Evolutionary conservation across 2,113 vertebrate genomes (phyloP).

Genomic region (Mobula birostris): DNA sequence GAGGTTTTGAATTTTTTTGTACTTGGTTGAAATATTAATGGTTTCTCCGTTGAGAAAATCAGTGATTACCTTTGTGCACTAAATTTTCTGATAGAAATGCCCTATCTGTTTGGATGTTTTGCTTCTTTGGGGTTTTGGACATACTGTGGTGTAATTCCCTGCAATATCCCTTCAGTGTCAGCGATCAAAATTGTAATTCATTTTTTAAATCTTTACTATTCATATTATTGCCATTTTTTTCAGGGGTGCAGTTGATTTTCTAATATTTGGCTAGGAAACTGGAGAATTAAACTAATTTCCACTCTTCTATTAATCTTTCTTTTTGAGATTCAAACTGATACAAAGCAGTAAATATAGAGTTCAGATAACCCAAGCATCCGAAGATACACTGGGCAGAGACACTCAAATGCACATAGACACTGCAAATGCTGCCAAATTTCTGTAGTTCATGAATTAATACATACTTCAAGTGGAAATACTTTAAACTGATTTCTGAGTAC

Average conservation of each 20-base stretch:
- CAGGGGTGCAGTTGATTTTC: neutral
- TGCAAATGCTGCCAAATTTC: neutral
- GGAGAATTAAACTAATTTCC: constrained; percentile 25
- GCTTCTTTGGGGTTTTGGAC: neutral
- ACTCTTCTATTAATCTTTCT: neutral
- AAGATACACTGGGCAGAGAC: neutral
- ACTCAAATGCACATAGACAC: too few species aligned
- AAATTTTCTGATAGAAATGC: neutral
- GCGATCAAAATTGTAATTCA: neutral
- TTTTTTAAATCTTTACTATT: neutral
- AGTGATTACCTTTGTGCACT: neutral
- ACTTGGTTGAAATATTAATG: neutral
- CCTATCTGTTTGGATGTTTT: neutral
- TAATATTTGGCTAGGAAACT: neutral
- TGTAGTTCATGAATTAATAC: constrained; percentile 18
- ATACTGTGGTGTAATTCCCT: neutral
- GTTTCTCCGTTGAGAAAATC: neutral
- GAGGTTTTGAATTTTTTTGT: neutral
- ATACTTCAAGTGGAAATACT: constrained; percentile 12
- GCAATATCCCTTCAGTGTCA: neutral
- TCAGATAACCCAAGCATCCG: neutral
- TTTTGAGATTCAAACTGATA: neutral
- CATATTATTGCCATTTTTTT: neutral
- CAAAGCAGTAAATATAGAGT: neutral
- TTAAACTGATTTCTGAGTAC: constrained; percentile 23